A percentile compares a stretch with the other conserved stretches of the same genome.
Evolutionary conservation across 2,888 invertebrate genomes (phyloP).

Genomic region (Nemapogon koenigi): DNA sequence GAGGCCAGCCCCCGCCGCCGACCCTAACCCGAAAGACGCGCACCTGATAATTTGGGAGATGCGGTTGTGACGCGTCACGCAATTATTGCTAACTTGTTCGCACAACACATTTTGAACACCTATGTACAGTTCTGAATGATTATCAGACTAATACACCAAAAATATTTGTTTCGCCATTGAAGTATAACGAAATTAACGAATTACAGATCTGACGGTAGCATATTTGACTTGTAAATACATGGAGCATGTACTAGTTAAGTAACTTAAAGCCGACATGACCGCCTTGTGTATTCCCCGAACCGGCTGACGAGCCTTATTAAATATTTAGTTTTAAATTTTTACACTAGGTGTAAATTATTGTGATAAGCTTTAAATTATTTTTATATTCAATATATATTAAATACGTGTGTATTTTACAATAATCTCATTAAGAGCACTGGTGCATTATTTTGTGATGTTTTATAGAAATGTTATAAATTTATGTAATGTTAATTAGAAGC

Average conservation of each 20-base stretch:
- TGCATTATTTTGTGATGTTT: slow-evolving; percentile 50
- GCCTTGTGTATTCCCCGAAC: no score
- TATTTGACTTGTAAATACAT: no score
- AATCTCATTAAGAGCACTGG: slow-evolving; percentile 30
- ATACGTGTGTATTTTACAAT: slow-evolving; percentile 31
- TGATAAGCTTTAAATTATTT: slow-evolving; percentile 63
- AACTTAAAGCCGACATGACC: no score
- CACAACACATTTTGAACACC: no score
- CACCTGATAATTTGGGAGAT: slow-evolving; percentile 90
- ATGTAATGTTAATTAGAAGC: slow-evolving; percentile 4
- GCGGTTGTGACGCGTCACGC: slow-evolving; percentile 39
- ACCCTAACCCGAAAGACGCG: slow-evolving; percentile 83
- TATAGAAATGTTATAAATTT: slow-evolving; percentile 30
- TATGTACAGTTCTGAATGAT: no score
- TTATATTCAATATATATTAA: slow-evolving; percentile 27
- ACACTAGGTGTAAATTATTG: slow-evolving; percentile 37
- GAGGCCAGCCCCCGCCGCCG: slow-evolving; percentile 60
- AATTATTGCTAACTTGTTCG: no score
- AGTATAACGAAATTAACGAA: no score
- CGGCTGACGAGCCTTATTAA: background rate
- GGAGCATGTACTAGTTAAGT: no score
- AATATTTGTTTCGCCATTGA: no score
- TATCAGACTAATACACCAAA: no score
- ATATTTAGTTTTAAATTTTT: slow-evolving; percentile 21
- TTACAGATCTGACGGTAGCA: no score